Base-by-base conservation (phyloP, 2,797 vertebrate genomes). In the Sebastes hubbsi region DNA sequence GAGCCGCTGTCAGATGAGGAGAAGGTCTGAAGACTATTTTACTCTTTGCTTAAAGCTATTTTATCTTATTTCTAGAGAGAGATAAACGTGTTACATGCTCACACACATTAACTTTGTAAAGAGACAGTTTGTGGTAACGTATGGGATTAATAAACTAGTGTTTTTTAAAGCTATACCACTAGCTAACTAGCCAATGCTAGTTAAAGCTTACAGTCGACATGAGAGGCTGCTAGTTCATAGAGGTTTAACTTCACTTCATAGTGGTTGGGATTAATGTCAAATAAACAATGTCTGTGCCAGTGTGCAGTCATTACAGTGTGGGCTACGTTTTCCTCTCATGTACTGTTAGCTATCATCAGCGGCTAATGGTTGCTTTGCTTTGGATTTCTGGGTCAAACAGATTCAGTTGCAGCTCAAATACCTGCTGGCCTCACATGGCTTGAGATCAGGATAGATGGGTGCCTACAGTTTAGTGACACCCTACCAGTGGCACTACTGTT, bases 1-100 rank as follows among this genome's bases (percentile, higher is more conserved):
- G 98, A 97, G 77, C 96, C 96, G 92, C 96, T 99, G 94, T 97
- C 97, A 94, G 98, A 99, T 75, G 97, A 98, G 64, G 98, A 99
- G 95, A 99, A 99, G 98, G 98, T 99, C 85, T 85, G 89, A 5
- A 59, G 3, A 78, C 56, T 67, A 2, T 84, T 82, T 86, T 54
- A 75, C 76, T 75, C 2, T 77, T 81, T 77, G 22, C 12, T 65
- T 1, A 29, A 2, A 32, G 10, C 1, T 2, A 1, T 2, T 61
- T 72, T 94, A 1, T 67, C 0, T 38, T 2, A 14, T 27, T 60
- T 80, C 6, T 46, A 46, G 3, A 34, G 10, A 24, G 12, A n/a
- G 1, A 4, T 20, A 2, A 0, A 0, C 0, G 5, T 64, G 7
- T 36, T 67, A 30, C 5, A n/a, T n/a, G 24, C 64, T 6, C 5